phyloP scores from a whole-genome alignment of 1,140 invertebrate species.

The Drosophila saltans region DNA sequence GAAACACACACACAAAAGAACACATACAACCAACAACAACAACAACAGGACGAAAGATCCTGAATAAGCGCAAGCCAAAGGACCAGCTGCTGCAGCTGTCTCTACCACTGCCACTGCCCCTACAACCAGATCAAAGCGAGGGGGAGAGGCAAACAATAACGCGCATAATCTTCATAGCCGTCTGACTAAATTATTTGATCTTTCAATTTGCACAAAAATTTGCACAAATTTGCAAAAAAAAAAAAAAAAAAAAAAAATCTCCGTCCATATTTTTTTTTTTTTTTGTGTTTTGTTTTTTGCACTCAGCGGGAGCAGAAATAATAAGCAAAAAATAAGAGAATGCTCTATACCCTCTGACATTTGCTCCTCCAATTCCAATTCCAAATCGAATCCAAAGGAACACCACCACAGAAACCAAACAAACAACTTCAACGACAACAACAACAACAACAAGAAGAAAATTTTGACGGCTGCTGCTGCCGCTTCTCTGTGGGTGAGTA shows the following conservation, averaged over 20 bases:
- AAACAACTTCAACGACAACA: slow-evolving; percentile 28
- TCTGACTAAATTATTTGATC: slow-evolving; percentile 55
- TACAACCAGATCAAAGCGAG: background rate
- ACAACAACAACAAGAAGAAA: slow-evolving; percentile 48
- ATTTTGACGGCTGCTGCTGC: slow-evolving; percentile 49
- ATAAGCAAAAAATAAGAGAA: slow-evolving; percentile 51
- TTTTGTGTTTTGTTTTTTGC: slow-evolving; percentile 23
- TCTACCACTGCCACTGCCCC: background rate
- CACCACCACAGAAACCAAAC: slow-evolving; percentile 15
- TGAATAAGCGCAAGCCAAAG: background rate
- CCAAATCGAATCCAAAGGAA: slow-evolving; percentile 50
- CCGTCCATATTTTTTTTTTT: slow-evolving; percentile 55
- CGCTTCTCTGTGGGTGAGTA: slow-evolving; percentile 72
- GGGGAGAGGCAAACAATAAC: background rate
- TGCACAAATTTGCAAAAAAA: slow-evolving; percentile 11
- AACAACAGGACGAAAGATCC: slow-evolving; percentile 14
- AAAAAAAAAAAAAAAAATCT: slow-evolving; percentile 57
- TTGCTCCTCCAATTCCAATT: slow-evolving; percentile 36
- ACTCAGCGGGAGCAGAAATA: slow-evolving; percentile 54
- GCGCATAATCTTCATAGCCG: slow-evolving; percentile 6
- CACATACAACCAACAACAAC: background rate
- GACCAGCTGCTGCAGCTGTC: slow-evolving; percentile 53
- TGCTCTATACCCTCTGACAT: slow-evolving; percentile 78
- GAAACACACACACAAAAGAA: slow-evolving; percentile 16
- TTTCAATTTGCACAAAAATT: slow-evolving; percentile 67